phyloP scores from a whole-genome alignment of 2,113 vertebrate species.

The Elachura formosa region DNA sequence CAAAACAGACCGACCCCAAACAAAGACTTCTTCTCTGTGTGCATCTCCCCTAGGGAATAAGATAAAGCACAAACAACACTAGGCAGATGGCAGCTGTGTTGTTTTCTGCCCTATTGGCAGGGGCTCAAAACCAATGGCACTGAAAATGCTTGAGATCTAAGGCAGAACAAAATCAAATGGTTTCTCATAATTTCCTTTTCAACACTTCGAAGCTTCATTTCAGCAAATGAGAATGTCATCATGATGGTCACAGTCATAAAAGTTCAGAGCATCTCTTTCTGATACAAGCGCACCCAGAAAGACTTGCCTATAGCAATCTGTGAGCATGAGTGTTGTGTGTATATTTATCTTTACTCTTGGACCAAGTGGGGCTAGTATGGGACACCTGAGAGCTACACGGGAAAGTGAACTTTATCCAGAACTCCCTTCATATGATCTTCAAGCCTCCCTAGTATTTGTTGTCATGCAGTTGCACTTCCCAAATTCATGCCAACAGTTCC shows the following conservation, averaged over 20 bases:
- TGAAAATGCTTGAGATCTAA: neutral
- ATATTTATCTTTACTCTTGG: neutral
- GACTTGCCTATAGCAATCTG: neutral
- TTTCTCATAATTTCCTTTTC: neutral
- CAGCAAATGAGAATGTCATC: neutral
- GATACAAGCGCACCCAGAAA: neutral
- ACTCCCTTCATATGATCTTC: neutral
- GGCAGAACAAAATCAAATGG: neutral
- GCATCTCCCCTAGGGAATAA: neutral
- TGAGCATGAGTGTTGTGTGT: neutral
- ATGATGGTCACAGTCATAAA: neutral
- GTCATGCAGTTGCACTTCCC: constrained; percentile 31
- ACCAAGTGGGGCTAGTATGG: neutral
- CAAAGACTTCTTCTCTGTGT: neutral
- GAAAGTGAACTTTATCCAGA: neutral
- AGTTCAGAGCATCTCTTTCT: neutral
- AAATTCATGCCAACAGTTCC: constrained; percentile 31
- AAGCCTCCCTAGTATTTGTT: neutral
- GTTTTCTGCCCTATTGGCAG: constrained; percentile 3
- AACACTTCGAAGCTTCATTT: neutral
- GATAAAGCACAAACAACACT: neutral
- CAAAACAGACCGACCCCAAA: neutral
- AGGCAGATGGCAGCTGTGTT: constrained; percentile 13
- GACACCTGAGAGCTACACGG: neutral
- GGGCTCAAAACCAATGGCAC: neutral